Base-by-base conservation (phyloP, 2,113 vertebrate species). In the Labeo catla region DNA sequence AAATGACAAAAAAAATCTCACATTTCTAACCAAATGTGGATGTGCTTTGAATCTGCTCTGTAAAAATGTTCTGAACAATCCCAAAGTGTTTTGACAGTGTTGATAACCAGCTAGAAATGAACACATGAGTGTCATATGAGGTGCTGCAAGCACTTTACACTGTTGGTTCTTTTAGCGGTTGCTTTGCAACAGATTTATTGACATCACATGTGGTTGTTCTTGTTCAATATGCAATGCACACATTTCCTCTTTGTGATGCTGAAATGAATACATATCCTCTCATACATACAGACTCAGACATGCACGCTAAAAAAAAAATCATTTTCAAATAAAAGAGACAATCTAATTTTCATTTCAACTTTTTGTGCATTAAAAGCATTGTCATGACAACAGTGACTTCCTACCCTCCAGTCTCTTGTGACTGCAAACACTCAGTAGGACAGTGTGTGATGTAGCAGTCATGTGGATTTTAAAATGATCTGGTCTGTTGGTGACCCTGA, bases 331-430 rank as follows among this genome's bases (percentile, higher is more conserved):
- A 11, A 80, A 63, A 61, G 21, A 80, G n/a, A 65, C 12, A n/a
- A 57, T 61, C 6, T 1, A 11, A 79, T 61, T 61, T n/a, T 45
- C 11, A 13, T 81, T 49, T 59, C 10, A 65, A 28, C 39, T 81
- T 34, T 0, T 16, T 39, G 76, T 57, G 8, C 52, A 43, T 79
- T 43, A 6, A 45, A 19, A 36, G 61, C 59, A 83, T 7, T 87
- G 78, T 87, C 76, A 79, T 89, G 79, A 66, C 79, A 66, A 49
- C 43, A 65, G 61, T 86, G 34, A 81, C 76, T 70, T 76, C 45
- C 34, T 68, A 52, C 83, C 77, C n/a, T 77, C 21, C 68, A 45
- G 11, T 59, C 12, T 84, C 28, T 39, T 49, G 70, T 77, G 84
- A 91, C 78, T 28, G 54, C 19, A 57, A 61, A 82, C 78, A 57